Base-by-base conservation (phyloP, 2,888 invertebrate species). In the Enchytraeus crypticus region DNA sequence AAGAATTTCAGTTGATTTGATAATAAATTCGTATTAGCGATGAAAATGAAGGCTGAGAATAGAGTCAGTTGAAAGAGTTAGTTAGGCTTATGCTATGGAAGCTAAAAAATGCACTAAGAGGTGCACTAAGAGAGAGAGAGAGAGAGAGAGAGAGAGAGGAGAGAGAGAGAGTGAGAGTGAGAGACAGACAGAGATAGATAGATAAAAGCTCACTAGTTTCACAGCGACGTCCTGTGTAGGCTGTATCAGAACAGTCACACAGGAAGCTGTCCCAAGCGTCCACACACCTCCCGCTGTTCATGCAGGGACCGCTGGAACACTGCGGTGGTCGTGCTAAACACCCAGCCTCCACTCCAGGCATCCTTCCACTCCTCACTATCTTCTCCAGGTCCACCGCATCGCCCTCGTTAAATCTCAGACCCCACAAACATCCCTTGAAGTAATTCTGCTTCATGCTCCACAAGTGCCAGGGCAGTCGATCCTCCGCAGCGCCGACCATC, bases 191-290 rank as follows among this genome's bases (percentile, higher is more conserved):
- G n/a, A n/a, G n/a, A n/a, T n/a, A n/a, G n/a, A n/a, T n/a, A 26
- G 23, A 58, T 3, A 51, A 38, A 21, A 29, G 60, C 68, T 56
- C 38, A 68, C 69, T 38, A 51, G 47, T 27, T 8, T 65, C 60
- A 38, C 69, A 69, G 29, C 56, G 51, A 1, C 45, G 53, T 2
- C 74, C 77, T 5, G 71, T 69, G 63, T 68, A 76, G 2, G 66
- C 65, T 1, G 75, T 75, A 14, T 69, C 71, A 14, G 73, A 64
- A 60, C 78, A 78, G 66, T 77, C 73, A 62, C 78, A 78, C 18
- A 61, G 49, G 61, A 69, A 74, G 0, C 69, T 65, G 5, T 64
- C 62, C 71, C 71, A 73, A 2, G 65, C 53, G 60, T 77, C 71
- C 4, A 60, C 47, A 57, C 77, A 77, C 23, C 61, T 56, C 0